Base-by-base conservation (phyloP, 1,140 invertebrate species). In the Aphidius ervi region DNA sequence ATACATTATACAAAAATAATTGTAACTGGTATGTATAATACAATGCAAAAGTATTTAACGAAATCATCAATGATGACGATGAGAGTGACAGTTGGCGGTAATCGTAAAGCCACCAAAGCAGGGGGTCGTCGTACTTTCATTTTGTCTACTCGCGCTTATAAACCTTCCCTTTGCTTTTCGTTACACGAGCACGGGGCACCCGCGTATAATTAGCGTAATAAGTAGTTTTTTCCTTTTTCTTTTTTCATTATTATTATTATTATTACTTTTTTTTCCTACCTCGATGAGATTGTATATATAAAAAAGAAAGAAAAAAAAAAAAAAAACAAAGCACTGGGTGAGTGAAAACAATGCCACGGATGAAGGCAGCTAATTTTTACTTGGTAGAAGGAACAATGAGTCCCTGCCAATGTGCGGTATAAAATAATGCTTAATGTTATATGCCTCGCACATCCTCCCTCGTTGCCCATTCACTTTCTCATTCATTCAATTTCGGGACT, bases 141-240 rank as follows among this genome's bases (percentile, higher is more conserved):
- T 31, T 31, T 31, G 23, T 31, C 23, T 31, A 31, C 61, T 60
- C 66, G 59, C 58, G 48, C 48, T 59, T 61, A 46, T 59, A 65
- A 65, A 65, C 46, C 56, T 41, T 58, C 50, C 59, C 56, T 53
- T 41, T 58, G 48, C 45, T 4, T 31, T 31, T 31, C 23, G 43
- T 9, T 54, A 66, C 56, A 48, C 55, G 55, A 63, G 59, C 59
- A 61, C 52, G 52, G 49, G 63, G 71, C 70, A 72, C 65, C 64
- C 71, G 73, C 70, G 76, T 78, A 78, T 78, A 77, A 78, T 77
- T 78, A 78, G 75, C 75, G 76, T 78, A 78, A 78, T 78, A 78
- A 78, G 74, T 74, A 75, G 76, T 77, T 77, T 78, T 77, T 78
- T 78, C 23, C 23, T 31, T 10, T 9, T n/a, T 40, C 9, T 52